These are phyloP conservation scores for Cyphomyrus plagiostoma DNA, from an alignment of 2,113 vertebrate genomes.

Conservation along the genomic window DNA sequence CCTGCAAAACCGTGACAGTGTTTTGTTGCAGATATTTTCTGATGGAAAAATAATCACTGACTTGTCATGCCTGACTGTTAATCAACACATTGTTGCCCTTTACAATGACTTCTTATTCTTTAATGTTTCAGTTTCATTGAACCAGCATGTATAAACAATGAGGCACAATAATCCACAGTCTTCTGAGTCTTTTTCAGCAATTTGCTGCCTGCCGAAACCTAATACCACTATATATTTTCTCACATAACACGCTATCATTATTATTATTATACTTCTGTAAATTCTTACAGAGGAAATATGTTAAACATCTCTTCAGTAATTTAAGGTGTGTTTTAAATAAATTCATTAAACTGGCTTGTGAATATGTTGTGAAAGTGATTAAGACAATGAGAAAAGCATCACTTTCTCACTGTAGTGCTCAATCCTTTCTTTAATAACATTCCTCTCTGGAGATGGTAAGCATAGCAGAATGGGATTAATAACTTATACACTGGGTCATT, in stretches of 20 bases:
- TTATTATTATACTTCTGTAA: neutral
- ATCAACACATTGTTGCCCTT: constrained; percentile 1
- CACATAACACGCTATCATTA: neutral
- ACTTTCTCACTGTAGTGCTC: neutral
- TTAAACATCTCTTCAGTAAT: neutral
- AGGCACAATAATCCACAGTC: neutral
- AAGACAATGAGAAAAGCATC: neutral
- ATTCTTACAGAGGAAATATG: neutral
- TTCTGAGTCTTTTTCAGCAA: neutral
- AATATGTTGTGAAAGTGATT: neutral
- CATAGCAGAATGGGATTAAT: neutral
- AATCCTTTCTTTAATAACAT: neutral
- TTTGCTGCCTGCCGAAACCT: neutral
- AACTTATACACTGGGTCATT: neutral
- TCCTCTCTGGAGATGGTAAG: neutral
- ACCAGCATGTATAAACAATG: constrained; percentile 2
- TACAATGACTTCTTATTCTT: neutral
- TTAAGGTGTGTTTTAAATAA: neutral
- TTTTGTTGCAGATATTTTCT: neutral
- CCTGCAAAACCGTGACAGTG: neutral
- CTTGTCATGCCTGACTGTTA: neutral
- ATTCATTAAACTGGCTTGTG: neutral
- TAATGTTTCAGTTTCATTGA: neutral
- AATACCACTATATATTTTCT: neutral
- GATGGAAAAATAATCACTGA: neutral